Base-by-base conservation (phyloP, 2,113 vertebrate species). In the Lichenostomus cassidix region DNA sequence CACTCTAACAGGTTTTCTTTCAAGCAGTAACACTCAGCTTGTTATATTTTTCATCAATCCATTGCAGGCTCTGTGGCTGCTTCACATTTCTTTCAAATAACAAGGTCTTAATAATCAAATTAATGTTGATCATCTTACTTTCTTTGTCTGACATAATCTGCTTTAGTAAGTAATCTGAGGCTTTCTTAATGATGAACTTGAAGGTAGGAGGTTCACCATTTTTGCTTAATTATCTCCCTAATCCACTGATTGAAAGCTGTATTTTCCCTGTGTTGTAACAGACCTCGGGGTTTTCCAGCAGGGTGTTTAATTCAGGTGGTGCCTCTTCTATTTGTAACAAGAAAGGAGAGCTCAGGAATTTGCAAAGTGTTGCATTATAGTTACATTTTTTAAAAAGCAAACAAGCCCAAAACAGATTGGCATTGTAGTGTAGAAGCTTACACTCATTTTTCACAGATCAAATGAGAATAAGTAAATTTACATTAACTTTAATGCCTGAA, bases 381-480 rank as follows among this genome's bases (percentile, higher is more conserved):
- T 71, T 83, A 44, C 27, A 39, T 77, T 90, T 86, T 31, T 73
- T n/a, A 59, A 78, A 64, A 71, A 20, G 37, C 74, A 79, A 91
- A 56, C 20, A 27, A 85, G 49, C 42, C 28, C 28, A 5, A 89
- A 88, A 19, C 28, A 70, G 42, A 59, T 84, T 89, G 87, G 50
- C 52, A 29, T 86, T 70, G 71, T 39, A 28, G 33, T 69, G 2
- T 24, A 63, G 87, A 88, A 60, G n/a, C 52, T 91, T 83, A 80
- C 25, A 49, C 39, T 75, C 50, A 69, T 89, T 95, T 89, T 92
- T 91, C 74, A 86, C 69, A 84, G 84, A 65, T 92, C 81, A 95
- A 83, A 90, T 73, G 44, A 92, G 69, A 92, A 68, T 77, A 92
- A 90, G 83, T 92, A 88, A 83, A 94, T 96, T 88, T 88, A 42